These are phyloP conservation scores for Drosophila anceps DNA, from an alignment of 2,888 invertebrate species.

Conservation along the genomic window DNA sequence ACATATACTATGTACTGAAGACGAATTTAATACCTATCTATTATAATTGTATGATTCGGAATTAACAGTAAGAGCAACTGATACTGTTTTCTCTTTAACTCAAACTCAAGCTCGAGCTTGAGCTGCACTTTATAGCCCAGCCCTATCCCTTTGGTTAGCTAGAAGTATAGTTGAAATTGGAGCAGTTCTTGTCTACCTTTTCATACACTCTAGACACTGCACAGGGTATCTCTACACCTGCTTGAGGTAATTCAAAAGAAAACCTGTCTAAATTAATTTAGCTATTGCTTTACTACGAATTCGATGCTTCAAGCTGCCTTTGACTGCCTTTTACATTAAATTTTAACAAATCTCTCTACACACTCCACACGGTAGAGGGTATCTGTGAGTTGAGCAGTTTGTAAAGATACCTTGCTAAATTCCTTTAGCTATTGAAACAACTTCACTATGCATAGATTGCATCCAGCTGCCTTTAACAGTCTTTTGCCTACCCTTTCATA, in stretches of 20 bases:
- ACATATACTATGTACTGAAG: too few species aligned
- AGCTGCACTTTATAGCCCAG: too few species aligned
- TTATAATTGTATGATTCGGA: too few species aligned
- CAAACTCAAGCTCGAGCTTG: too few species aligned
- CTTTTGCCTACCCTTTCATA: too few species aligned
- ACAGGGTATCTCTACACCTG: background rate
- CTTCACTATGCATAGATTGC: too few species aligned
- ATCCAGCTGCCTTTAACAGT: too few species aligned
- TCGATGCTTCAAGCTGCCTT: background rate
- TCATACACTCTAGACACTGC: background rate
- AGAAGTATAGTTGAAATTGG: too few species aligned
- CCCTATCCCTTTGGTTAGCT: too few species aligned
- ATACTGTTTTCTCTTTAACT: too few species aligned
- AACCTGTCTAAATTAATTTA: background rate
- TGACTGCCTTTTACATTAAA: background rate
- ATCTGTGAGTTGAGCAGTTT: background rate
- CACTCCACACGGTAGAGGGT: background rate
- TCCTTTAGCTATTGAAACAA: background rate
- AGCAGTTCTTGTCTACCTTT: background rate
- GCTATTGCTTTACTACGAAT: background rate
- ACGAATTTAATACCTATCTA: too few species aligned
- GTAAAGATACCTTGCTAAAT: background rate
- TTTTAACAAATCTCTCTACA: background rate
- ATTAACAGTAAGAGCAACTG: too few species aligned
- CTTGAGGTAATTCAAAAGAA: background rate